phyloP scores from a whole-genome alignment of 2,888 invertebrate genomes.

The Girardia tigrina region DNA sequence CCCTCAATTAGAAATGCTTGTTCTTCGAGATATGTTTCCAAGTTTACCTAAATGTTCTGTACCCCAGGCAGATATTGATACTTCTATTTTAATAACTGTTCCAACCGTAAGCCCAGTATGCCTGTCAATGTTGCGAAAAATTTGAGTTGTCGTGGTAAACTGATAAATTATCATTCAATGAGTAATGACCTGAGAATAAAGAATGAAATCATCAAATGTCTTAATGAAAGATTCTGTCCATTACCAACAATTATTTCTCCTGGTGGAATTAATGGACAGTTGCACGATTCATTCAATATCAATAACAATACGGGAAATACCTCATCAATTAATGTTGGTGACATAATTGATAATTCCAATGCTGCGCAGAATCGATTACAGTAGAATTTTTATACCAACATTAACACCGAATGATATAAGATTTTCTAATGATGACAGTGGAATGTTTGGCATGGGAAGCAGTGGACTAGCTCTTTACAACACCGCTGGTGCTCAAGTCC shows the following conservation, averaged over 20 bases:
- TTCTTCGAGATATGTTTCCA: conserved; percentile 43
- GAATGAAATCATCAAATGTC: background rate
- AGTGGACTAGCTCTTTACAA: background rate
- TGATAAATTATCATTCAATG: background rate
- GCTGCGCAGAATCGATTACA: background rate
- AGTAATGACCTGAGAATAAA: background rate
- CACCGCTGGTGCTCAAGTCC: background rate
- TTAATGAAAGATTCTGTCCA: background rate
- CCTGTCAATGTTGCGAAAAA: background rate
- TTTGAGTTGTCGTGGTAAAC: conserved; percentile 23
- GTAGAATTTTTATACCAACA: conserved; percentile 15
- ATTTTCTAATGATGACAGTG: conserved; percentile 7
- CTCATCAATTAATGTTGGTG: conserved; percentile 1
- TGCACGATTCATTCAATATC: background rate
- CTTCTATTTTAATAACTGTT: conserved; percentile 2
- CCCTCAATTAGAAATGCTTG: conserved; percentile 41
- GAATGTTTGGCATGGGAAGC: conserved; percentile 8
- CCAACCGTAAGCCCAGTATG: background rate
- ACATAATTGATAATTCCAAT: background rate
- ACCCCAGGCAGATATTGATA: background rate
- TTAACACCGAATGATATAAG: background rate
- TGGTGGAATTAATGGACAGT: background rate
- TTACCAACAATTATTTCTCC: background rate
- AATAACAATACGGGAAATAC: background rate
- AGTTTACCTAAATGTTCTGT: conserved; percentile 25